Conservation (phyloP, 2,113 vertebrate species). For the Seriola aureovittata region DNA sequence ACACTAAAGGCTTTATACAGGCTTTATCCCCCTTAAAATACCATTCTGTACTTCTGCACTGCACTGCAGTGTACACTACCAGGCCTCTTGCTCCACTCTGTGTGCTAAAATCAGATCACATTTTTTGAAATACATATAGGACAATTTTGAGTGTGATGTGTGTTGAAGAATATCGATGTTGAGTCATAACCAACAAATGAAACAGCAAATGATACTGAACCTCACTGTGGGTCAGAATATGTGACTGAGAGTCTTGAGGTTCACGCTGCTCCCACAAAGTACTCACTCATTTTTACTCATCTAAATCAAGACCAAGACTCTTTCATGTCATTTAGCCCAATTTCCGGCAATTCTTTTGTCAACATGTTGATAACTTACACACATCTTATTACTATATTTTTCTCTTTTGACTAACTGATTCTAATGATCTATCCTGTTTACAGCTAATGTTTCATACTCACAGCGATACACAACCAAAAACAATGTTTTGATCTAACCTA, state of each 20-base stretch:
- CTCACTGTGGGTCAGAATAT: slow-evolving; percentile 7
- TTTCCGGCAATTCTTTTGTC: neutral
- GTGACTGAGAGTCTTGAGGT: neutral
- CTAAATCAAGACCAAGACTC: neutral
- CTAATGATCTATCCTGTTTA: neutral
- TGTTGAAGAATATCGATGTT: neutral
- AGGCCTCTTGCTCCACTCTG: neutral
- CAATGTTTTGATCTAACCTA: too few relatives aligned
- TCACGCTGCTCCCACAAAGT: slow-evolving; percentile 8
- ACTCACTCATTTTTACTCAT: neutral
- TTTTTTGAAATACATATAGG: neutral
- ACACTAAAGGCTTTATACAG: neutral
- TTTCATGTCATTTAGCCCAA: neutral
- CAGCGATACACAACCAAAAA: neutral
- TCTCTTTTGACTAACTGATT: neutral
- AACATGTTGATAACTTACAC: too few relatives aligned
- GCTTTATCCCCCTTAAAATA: neutral
- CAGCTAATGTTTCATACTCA: neutral
- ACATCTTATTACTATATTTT: neutral
- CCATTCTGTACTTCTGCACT: neutral
- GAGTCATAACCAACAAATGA: slow-evolving; percentile 6
- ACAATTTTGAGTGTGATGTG: neutral
- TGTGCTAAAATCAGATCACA: neutral
- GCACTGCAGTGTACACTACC: neutral
- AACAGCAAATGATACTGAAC: neutral